Evolutionary conservation across 2,888 invertebrate species (phyloP).

Genomic region (Brachypterus glaber): DNA sequence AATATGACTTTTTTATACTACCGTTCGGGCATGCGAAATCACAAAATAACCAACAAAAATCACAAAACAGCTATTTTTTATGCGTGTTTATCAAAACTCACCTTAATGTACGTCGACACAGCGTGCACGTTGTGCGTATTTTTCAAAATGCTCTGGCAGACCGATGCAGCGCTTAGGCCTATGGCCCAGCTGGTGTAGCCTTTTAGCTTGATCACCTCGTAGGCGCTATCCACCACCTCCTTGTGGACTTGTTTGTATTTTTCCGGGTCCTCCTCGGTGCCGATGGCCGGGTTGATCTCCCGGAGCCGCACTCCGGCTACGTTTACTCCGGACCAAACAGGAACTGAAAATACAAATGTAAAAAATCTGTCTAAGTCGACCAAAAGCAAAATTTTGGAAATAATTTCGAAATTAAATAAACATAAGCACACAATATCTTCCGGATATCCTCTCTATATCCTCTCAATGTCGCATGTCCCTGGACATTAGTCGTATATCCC

Average conservation of each 20-base stretch:
- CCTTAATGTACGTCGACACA: slow-evolving; percentile 68
- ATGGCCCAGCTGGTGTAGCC: slow-evolving; percentile 91
- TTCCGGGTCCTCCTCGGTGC: slow-evolving; percentile 63
- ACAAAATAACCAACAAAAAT: no score
- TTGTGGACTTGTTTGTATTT: slow-evolving; percentile 71
- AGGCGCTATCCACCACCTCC: slow-evolving; percentile 77
- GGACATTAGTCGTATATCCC: no score
- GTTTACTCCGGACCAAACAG: slow-evolving; percentile 91
- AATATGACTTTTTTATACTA: no score
- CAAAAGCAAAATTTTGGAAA: not conserved
- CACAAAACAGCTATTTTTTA: no score
- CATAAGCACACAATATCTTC: no score
- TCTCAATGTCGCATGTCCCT: no score
- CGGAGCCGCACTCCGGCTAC: slow-evolving; percentile 78
- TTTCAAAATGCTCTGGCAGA: slow-evolving; percentile 60
- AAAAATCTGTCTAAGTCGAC: not conserved
- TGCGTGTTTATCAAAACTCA: no score
- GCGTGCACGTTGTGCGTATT: slow-evolving; percentile 70
- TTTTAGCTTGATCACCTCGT: slow-evolving; percentile 78
- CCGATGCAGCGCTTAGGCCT: slow-evolving; percentile 65
- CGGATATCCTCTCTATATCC: no score
- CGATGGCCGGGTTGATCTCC: slow-evolving; percentile 67
- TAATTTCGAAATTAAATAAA: not conserved
- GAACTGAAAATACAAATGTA: slow-evolving; percentile 47
- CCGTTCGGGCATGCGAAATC: no score